A percentile compares a stretch with the other conserved stretches of the same genome.
Evolutionary conservation across 2,888 invertebrate genomes (phyloP).

Genomic region (Dryococelus australis): DNA sequence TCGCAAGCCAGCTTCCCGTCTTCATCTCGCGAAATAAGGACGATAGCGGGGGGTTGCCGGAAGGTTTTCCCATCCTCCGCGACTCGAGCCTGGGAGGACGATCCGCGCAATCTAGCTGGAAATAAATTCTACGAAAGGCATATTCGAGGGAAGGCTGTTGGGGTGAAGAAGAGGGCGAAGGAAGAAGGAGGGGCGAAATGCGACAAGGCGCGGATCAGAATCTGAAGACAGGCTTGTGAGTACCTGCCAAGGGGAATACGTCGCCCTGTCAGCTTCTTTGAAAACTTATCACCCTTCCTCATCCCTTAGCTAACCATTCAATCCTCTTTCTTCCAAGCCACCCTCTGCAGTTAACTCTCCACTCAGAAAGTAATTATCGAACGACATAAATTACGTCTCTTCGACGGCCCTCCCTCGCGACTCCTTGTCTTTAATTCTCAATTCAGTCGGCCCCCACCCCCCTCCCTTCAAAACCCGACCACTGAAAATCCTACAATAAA

Average conservation of each 20-base stretch:
- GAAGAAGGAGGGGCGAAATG: not conserved
- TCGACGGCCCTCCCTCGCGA: not conserved
- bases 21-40: not conserved
- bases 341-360: not conserved
- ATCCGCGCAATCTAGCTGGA: not conserved
- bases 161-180: not conserved
- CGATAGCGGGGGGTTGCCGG: no score
- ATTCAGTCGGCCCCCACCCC: no score
- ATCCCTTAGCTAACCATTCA: no score
- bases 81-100: not conserved
- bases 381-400: conserved; percentile 16
- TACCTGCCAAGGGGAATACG: conserved; percentile 5
- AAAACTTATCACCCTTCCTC: not conserved
- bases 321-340: not conserved
- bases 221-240: not conserved
- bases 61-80: not conserved
- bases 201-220: not conserved
- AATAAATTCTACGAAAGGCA: not conserved
- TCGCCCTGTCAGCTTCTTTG: not conserved
- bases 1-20: not conserved
- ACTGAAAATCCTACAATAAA: no score
- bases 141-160: not conserved
- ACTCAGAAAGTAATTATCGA: conserved; percentile 7
- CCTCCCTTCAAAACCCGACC: no score
- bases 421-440: no score